Percentiles rank a stretch among this genome's conserved stretches.
phyloP scores from a whole-genome alignment of 2,797 vertebrate genomes.

The Kryptolebias ocellatus region DNA sequence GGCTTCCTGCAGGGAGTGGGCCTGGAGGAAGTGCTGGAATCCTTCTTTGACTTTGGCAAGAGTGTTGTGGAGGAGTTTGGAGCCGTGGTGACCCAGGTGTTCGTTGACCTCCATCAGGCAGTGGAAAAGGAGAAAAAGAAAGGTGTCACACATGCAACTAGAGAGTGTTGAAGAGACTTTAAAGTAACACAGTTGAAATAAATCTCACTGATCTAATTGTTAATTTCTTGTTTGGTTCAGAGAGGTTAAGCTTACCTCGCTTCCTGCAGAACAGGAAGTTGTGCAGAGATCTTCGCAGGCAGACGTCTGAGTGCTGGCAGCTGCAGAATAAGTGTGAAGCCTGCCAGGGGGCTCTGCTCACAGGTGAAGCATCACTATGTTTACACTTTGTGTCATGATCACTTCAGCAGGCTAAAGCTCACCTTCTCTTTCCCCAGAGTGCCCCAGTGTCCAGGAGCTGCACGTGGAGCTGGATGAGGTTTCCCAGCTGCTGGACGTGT shows the following conservation, averaged over 20 bases:
- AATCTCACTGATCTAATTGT: too few species aligned
- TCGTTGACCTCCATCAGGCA: slow-evolving; percentile 74
- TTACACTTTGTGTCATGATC: neutral
- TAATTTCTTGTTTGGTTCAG: slow-evolving; percentile 43
- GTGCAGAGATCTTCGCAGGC: slow-evolving; percentile 83
- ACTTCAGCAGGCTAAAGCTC: neutral
- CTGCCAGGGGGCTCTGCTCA: slow-evolving; percentile 86
- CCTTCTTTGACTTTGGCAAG: slow-evolving; percentile 86
- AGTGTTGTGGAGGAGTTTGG: slow-evolving; percentile 86
- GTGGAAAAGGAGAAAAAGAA: slow-evolving; percentile 71
- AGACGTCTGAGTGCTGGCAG: slow-evolving; percentile 87
- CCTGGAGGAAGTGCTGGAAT: slow-evolving; percentile 84
- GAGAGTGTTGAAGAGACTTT: too few species aligned
- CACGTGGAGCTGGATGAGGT: slow-evolving; percentile 86
- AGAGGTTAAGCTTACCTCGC: slow-evolving; percentile 51
- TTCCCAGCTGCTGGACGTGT: slow-evolving; percentile 85
- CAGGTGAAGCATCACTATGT: slow-evolving; percentile 74
- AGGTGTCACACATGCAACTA: slow-evolving; percentile 59
- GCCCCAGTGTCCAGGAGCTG: slow-evolving; percentile 86
- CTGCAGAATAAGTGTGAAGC: slow-evolving; percentile 87
- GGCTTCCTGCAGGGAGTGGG: slow-evolving; percentile 82
- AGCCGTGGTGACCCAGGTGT: slow-evolving; percentile 81
- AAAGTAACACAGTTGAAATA: too few species aligned
- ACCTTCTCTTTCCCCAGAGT: slow-evolving; percentile 77
- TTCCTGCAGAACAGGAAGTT: slow-evolving; percentile 73